Base-by-base conservation (phyloP, 2,888 invertebrate genomes). In the Boloria euphrosyne region DNA sequence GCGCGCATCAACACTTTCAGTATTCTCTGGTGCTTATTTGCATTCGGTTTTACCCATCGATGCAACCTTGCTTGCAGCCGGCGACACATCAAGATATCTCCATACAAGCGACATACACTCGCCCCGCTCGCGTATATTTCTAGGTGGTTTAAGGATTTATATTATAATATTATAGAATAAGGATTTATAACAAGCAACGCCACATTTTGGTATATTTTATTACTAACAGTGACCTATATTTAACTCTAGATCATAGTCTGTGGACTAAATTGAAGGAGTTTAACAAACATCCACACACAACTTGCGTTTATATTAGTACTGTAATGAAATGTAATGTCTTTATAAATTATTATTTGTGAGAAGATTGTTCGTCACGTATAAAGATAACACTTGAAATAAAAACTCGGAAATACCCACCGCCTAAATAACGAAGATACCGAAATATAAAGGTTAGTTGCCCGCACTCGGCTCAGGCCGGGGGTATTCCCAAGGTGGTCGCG, bases 401-500 rank as follows among this genome's bases (percentile, higher is more conserved):
- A 59, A 68, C 54, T 63, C 46, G 66, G 66, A 66, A 61, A 63
- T 54, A 59, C 68, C 66, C 66, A 65, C 5, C 16, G 43, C 13
- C 43, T 51, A 57, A 43, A 66, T 50, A 62, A 18, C 14, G 51
- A 51, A 54, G 66, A 62, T 51, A 51, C 62, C 50, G 50, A 63
- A 61, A 60, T 18, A 47, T 68, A 73, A 68, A 71, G 73, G 65
- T 68, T 63, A 60, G 58, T 60, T 60, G 62, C 44, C 51, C 60
- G 59, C 46, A 27, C 17, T 17, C 44, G 47, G 63, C 75, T 65
- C 74, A 60, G 70, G 61, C 62, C 64, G 69, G 57, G 87, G 88
- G 86, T 85, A 86, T 84, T 87, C 81, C 89, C 89, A 81, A 67
- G 69, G 68, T 76, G 78, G 71, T 79, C 81, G 76, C 80, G 76